Base-by-base conservation (phyloP, 2,113 vertebrate species). In the Piaya cayana region DNA sequence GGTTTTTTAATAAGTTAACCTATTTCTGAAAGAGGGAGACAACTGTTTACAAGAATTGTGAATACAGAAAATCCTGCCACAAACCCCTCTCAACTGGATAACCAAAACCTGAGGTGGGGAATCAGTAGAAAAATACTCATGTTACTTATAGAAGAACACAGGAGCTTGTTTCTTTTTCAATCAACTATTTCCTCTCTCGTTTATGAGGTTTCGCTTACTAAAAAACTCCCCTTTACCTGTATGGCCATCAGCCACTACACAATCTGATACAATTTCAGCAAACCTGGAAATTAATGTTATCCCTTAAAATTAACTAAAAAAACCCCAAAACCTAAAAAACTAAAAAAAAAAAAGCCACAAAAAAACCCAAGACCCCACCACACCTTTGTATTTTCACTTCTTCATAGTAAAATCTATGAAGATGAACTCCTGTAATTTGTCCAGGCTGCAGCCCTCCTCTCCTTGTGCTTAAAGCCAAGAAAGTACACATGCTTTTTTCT, bases 1-100 rank as follows among this genome's bases (percentile, higher is more conserved):
- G 93, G 93, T 93, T 92, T 97, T 90, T 92, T 81, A 95, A 92
- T 50, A 95, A 94, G 94, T 47, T 59, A 94, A 91, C 67, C 49
- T 93, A 63, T 92, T 86, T 95, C 92, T 84, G 63, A 55, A 69
- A 32, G 37, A 67, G 59, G 68, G 80, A 95, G 70, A 94, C 56
- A 59, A 88, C 55, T 83, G 64, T 76, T 96, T 86, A 70, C 49
- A 90, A 39, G 64, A 81, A 84, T 0, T 53, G 55, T 3, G 27
- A 95, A 77, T 14, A 78, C 2, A 2, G 43, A 69, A 60, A 81
- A 82, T 22, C 55, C 52, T 65, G 37, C 45, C 62, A 59, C 43
- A 49, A 52, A 93, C 89, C 3, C 42, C 49, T 59, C 52, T 43
- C 37, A 22, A 27, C 20, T n/a, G 75, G 69, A 47, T 32, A 52